Evolutionary conservation across 2,888 invertebrate species (phyloP).

Genomic region (Lydus trimaculatus): DNA sequence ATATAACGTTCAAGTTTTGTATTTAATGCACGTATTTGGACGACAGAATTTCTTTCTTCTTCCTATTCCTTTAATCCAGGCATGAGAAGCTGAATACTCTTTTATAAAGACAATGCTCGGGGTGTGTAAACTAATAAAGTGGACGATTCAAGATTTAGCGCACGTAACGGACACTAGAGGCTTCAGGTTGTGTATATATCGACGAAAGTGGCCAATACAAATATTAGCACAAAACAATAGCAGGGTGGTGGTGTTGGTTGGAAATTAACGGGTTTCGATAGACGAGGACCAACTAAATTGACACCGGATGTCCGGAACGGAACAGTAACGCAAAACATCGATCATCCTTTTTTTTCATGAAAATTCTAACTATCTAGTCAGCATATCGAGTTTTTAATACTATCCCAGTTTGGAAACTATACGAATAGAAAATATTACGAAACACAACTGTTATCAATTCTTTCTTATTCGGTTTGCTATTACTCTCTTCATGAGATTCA

Average conservation of each 20-base stretch:
- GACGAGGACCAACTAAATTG: conserved; percentile 12
- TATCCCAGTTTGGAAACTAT: not conserved
- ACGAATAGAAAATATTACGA: not conserved
- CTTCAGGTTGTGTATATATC: conserved; percentile 40
- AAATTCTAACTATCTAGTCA: not conserved
- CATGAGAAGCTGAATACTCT: conserved; percentile 35
- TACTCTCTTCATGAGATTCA: not conserved
- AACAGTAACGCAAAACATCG: not conserved
- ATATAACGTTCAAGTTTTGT: conserved; percentile 19
- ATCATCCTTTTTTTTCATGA: not conserved
- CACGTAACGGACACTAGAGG: conserved; percentile 40
- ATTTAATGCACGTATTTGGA: conserved; percentile 25
- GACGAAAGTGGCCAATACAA: conserved; percentile 50
- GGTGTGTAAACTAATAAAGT: conserved; percentile 53
- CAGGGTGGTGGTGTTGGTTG: not conserved
- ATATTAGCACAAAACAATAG: conserved; percentile 49
- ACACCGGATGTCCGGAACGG: conserved; percentile 16
- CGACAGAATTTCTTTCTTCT: not conserved
- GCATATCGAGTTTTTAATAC: not conserved
- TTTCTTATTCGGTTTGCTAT: not conserved
- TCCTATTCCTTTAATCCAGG: conserved; percentile 25
- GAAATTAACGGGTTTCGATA: conserved; percentile 18
- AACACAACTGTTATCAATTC: not conserved
- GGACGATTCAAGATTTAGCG: conserved; percentile 49
- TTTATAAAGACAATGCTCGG: conserved; percentile 49